Percentiles rank a stretch among this genome's conserved stretches.
These are phyloP conservation scores for Drosophila elegans DNA, from an alignment of 1,140 invertebrate species.

Conservation along the genomic window DNA sequence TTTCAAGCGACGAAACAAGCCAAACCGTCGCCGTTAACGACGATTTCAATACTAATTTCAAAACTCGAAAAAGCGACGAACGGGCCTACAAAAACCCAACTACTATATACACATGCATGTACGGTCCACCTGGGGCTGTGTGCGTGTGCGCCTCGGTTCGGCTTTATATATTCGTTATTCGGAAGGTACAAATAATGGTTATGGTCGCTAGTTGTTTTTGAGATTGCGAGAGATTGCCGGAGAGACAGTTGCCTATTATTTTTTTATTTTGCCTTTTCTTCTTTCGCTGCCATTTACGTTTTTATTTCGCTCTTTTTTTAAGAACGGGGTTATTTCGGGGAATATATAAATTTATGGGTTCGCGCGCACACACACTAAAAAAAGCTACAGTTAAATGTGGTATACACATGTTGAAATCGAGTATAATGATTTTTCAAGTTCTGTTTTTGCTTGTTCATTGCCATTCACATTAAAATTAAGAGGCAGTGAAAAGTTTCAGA, in stretches of 20 bases:
- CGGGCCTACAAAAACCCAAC: constrained; percentile 77
- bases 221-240: constrained; percentile 57
- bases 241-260: constrained; percentile 50
- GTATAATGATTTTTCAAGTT: constrained; percentile 47
- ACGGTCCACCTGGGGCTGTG: constrained; percentile 8
- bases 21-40: constrained; percentile 64
- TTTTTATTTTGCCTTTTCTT: constrained; percentile 38
- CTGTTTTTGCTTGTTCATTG: constrained; percentile 1
- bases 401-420: constrained; percentile 21
- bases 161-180: constrained; percentile 46
- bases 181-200: constrained; percentile 63
- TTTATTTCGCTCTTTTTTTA: constrained; percentile 42
- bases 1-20: constrained; percentile 39
- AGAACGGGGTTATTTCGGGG: constrained; percentile 47
- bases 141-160: constrained; percentile 31
- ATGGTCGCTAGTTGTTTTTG: constrained; percentile 56
- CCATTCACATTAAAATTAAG: background rate
- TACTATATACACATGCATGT: constrained; percentile 49
- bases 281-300: constrained; percentile 27
- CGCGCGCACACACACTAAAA: constrained; percentile 12
- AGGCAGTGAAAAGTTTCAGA: background rate
- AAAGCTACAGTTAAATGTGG: constrained; percentile 14
- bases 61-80: constrained; percentile 80
- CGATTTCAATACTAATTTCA: constrained; percentile 74
- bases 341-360: constrained; percentile 32